A percentile compares a stretch with the other conserved stretches of the same genome.
Evolutionary conservation across 2,113 vertebrate species (phyloP).

Genomic region (Chrysochloris asiatica): DNA sequence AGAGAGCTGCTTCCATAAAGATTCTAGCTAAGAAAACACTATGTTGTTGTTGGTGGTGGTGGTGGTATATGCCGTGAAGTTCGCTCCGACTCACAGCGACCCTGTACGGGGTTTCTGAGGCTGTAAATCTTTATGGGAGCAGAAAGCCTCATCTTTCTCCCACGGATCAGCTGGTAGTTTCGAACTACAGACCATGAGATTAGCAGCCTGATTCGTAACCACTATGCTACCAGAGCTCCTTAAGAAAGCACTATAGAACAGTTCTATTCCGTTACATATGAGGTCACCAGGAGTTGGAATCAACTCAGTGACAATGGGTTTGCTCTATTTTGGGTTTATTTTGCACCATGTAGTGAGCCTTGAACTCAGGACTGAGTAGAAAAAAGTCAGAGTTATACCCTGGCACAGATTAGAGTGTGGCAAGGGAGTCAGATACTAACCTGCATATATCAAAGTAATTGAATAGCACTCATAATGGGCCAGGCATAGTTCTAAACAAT

Average conservation of each 20-base stretch:
- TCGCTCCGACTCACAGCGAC: too few species aligned
- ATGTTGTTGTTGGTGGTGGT: too few species aligned
- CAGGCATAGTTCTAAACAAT: conserved; percentile 6
- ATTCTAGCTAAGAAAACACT: too few species aligned
- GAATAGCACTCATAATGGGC: neutral
- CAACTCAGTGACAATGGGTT: neutral
- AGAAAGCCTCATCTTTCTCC: too few species aligned
- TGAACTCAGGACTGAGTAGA: neutral
- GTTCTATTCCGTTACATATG: neutral
- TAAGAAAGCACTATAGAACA: neutral
- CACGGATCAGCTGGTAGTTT: too few species aligned
- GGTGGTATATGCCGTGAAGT: too few species aligned
- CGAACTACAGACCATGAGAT: too few species aligned
- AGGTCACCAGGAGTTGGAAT: neutral
- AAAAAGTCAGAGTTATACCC: neutral
- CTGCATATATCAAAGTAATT: neutral
- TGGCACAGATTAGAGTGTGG: neutral
- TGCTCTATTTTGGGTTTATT: neutral
- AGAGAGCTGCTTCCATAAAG: neutral
- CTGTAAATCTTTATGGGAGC: too few species aligned
- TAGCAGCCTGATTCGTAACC: too few species aligned
- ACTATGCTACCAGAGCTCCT: too few species aligned
- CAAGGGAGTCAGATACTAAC: neutral
- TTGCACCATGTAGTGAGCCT: neutral
- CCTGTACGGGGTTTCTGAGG: too few species aligned